Evolutionary conservation across 2,888 invertebrate species (phyloP).

Genomic region (Pollenia amentaria): DNA sequence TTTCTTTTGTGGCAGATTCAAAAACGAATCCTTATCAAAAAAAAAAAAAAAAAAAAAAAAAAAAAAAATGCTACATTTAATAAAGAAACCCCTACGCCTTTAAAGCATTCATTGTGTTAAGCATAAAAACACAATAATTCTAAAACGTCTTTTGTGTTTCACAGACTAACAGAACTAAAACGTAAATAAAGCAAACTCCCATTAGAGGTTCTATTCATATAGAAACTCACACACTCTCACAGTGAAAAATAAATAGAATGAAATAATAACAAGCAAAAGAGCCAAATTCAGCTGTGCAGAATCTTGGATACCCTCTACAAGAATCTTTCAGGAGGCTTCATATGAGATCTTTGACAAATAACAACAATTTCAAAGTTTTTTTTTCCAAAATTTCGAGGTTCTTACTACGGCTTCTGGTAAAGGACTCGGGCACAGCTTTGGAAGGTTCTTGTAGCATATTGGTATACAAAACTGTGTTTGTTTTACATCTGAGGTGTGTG

Average conservation of each 20-base stretch:
- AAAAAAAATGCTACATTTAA: not conserved
- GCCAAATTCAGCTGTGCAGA: too few relatives aligned
- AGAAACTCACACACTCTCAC: not conserved
- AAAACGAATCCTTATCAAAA: not conserved
- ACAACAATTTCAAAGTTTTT: too few relatives aligned
- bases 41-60: too few relatives aligned
- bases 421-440: too few relatives aligned
- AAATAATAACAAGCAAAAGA: slow-evolving; percentile 10
- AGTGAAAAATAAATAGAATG: not conserved
- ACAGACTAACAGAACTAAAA: slow-evolving; percentile 2
- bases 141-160: slow-evolving; percentile 15
- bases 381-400: too few relatives aligned
- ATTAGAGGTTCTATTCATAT: slow-evolving; percentile 56
- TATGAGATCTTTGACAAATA: too few relatives aligned
- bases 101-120: not conserved
- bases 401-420: too few relatives aligned
- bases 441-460: too few relatives aligned
- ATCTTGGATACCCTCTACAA: too few relatives aligned
- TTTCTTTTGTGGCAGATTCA: not conserved
- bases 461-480: too few relatives aligned
- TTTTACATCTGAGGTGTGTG: too few relatives aligned
- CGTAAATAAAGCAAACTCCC: slow-evolving; percentile 54
- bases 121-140: not conserved
- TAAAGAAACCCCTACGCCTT: not conserved
- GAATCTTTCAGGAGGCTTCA: too few relatives aligned